Percentiles rank a stretch among this genome's conserved stretches.
Conservation (phyloP, 1,140 invertebrate species). For the Bursaphelenchus mucronatus region DNA sequence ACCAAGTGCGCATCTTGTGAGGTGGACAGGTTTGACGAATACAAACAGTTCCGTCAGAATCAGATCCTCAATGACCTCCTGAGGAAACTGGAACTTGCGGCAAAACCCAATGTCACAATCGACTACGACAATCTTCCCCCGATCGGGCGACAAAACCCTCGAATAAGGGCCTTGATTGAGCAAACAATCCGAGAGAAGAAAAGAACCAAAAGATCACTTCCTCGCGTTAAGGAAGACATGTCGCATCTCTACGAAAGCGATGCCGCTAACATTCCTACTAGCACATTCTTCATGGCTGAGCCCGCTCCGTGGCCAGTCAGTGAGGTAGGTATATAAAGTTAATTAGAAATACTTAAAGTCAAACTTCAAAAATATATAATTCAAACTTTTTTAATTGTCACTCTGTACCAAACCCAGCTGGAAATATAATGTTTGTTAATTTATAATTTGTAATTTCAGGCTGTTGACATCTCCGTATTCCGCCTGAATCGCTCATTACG, state of each 20-base stretch:
- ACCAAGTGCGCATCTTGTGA: slow-evolving; percentile 23
- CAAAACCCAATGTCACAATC: slow-evolving; percentile 45
- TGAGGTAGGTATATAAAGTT: slow-evolving; percentile 7
- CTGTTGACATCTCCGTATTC: slow-evolving; percentile 34
- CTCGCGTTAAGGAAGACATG: slow-evolving; percentile 21
- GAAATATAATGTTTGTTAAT: not conserved
- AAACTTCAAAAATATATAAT: slow-evolving; percentile 6
- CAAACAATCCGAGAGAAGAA: slow-evolving; percentile 36
- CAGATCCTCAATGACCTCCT: slow-evolving; percentile 44
- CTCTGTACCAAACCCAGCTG: no score
- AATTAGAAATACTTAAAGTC: not conserved
- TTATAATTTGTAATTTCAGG: slow-evolving; percentile 25
- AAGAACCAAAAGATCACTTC: slow-evolving; percentile 26
- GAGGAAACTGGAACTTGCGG: slow-evolving; percentile 38
- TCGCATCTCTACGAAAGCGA: slow-evolving; percentile 43
- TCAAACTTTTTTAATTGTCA: not conserved
- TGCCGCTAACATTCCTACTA: slow-evolving; percentile 27
- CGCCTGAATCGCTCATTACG: slow-evolving; percentile 22
- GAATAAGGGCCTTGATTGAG: slow-evolving; percentile 41
- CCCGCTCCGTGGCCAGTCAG: slow-evolving; percentile 15
- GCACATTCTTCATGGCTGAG: slow-evolving; percentile 38
- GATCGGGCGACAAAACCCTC: slow-evolving; percentile 9
- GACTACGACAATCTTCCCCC: slow-evolving; percentile 40
- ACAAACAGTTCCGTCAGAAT: slow-evolving; percentile 35
- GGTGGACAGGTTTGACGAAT: slow-evolving; percentile 24